A percentile compares a stretch with the other conserved stretches of the same genome.
These are phyloP conservation scores for Ectemnius cavifrons DNA, from an alignment of 2,888 invertebrate species.

Conservation along the genomic window DNA sequence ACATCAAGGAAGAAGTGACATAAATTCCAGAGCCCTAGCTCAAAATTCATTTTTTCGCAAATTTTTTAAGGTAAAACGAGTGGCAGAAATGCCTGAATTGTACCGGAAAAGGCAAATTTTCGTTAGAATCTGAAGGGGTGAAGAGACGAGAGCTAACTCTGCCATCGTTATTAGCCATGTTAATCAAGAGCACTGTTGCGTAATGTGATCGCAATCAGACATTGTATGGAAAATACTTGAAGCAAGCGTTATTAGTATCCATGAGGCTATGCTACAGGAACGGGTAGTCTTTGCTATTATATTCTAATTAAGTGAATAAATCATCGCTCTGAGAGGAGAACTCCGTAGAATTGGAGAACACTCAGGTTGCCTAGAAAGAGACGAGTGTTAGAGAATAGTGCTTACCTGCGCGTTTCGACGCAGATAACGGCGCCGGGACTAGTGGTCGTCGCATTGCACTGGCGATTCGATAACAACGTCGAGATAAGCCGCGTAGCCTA, in stretches of 20 bases:
- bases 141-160: too few relatives aligned
- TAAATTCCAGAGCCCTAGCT: too few relatives aligned
- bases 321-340: background rate
- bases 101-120: too few relatives aligned
- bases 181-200: constrained; percentile 26
- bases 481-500: constrained; percentile 45
- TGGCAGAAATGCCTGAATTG: too few relatives aligned
- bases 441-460: constrained; percentile 1
- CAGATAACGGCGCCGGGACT: constrained; percentile 41
- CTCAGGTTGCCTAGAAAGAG: too few relatives aligned
- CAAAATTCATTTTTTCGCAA: too few relatives aligned
- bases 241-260: background rate
- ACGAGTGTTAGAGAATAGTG: constrained; percentile 19
- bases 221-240: constrained; percentile 32
- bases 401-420: constrained; percentile 50
- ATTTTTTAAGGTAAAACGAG: too few relatives aligned
- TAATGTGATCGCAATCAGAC: background rate
- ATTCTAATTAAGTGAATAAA: background rate
- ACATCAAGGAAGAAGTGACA: too few relatives aligned
- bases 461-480: too few relatives aligned
- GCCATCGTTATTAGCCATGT: constrained; percentile 23
- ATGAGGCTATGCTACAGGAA: background rate
- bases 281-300: background rate
- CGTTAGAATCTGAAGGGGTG: too few relatives aligned
- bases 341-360: too few relatives aligned